Evolutionary conservation across 1,140 invertebrate genomes (phyloP), one percentile per base, ranked within the genome.

Genomic region (Sinella curviseta): DNA sequence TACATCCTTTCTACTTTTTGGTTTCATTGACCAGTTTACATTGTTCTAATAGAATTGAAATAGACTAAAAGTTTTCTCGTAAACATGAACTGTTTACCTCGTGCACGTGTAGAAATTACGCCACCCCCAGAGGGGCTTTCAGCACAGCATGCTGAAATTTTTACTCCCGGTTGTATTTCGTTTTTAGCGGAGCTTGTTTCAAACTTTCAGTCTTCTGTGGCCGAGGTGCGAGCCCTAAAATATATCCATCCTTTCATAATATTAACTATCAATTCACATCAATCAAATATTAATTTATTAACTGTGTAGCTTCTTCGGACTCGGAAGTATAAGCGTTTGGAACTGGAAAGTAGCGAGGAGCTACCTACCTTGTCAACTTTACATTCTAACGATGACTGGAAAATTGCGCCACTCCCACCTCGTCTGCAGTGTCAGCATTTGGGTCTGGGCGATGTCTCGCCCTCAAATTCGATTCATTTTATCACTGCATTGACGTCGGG

Each of bases 391-490:
- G 39, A 34, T 1, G 31, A 74, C 55, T 91, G 90, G 90, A 89
- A 87, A 85, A 87, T 91, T 36, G 85, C 85, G 24, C 86, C 88
- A 67, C 85, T 91, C n/a, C 89, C 90, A 30, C 80, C 85, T 26
- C 85, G 88, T 84, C 81, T 86, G 24, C 78, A 83, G 78, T 86
- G 87, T 82, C 87, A 90, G 67, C 89, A 88, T 81, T 81, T 91
- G 76, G 90, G 91, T 79, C 85, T 91, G 30, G 90, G 90, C 14
- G 90, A 91, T 86, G 90, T 91, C 0, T 89, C 89, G 57, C 89
- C 90, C 33, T 87, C 89, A 39, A 88, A 90, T 82, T 86, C 87
- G 1, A 85, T 86, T 33, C 89, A 90, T 84, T 90, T 91, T 82
- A 86, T 87, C 1, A 86, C 86, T 67, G 88, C 90, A 28, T 83